Percentiles rank a stretch among this genome's conserved stretches.
Evolutionary conservation across 2,797 vertebrate species (phyloP).

Genomic region (Crypturellus tataupa): DNA sequence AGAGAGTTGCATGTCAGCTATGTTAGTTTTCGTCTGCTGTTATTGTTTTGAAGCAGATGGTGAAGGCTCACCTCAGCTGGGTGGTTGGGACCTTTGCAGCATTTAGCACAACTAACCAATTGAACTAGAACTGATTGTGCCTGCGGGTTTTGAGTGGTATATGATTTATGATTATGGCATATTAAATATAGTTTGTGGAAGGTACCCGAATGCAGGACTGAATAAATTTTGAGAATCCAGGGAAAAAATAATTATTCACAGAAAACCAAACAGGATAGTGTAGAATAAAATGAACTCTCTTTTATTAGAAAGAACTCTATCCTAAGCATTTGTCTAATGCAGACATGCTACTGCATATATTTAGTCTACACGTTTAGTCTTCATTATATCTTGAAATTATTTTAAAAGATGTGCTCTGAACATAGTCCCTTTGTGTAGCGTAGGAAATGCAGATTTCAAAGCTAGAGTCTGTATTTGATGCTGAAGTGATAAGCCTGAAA

Average conservation of each 20-base stretch:
- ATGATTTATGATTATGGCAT: constrained; percentile 23
- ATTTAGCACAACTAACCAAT: constrained; percentile 54
- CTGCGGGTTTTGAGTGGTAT: not conserved
- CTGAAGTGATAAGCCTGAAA: constrained; percentile 5
- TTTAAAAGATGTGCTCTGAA: not conserved
- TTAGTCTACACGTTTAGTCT: not conserved
- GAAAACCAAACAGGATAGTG: not conserved
- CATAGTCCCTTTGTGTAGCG: not conserved
- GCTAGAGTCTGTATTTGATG: constrained; percentile 13
- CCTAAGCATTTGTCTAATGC: not conserved
- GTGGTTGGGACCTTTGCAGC: constrained; percentile 43
- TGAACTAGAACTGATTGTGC: constrained; percentile 56
- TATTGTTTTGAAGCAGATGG: constrained; percentile 72
- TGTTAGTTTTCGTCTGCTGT: constrained; percentile 35
- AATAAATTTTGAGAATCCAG: not conserved
- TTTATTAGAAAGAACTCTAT: not conserved
- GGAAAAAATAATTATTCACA: not conserved
- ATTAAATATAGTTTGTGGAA: constrained; percentile 39
- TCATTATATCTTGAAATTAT: constrained; percentile 12
- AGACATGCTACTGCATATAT: not conserved
- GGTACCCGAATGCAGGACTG: not conserved
- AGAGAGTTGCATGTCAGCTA: constrained; percentile 60
- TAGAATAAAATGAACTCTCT: not conserved
- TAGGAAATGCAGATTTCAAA: constrained; percentile 16
- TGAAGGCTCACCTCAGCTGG: constrained; percentile 64